These are phyloP conservation scores for Eira barbara DNA, from an alignment of 2,113 vertebrate species.

Conservation along the genomic window DNA sequence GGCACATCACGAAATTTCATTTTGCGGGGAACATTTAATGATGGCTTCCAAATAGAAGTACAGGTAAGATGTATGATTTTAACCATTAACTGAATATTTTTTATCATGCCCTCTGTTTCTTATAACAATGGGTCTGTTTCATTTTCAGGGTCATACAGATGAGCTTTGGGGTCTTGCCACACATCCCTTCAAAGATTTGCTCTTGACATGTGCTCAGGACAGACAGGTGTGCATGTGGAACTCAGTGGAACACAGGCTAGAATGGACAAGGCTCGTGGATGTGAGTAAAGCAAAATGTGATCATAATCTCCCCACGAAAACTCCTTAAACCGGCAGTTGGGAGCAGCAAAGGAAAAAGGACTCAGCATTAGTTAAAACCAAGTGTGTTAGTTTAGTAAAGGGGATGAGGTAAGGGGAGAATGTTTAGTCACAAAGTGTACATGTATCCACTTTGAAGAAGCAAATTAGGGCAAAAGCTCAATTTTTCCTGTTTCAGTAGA, in stretches of 20 bases:
- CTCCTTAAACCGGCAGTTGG: background rate
- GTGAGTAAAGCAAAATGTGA: slow-evolving; percentile 80
- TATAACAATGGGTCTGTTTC: slow-evolving; percentile 30
- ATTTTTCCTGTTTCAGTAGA: background rate
- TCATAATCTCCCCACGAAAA: background rate
- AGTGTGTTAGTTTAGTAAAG: background rate
- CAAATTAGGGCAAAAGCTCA: background rate
- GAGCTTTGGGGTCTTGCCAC: slow-evolving; percentile 97
- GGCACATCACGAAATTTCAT: slow-evolving; percentile 97
- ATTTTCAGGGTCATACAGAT: slow-evolving; percentile 95
- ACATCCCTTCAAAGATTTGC: slow-evolving; percentile 93
- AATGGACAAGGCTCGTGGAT: slow-evolving; percentile 95
- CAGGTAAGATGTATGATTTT: slow-evolving; percentile 85
- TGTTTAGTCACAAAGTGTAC: background rate
- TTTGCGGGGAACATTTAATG: slow-evolving; percentile 95
- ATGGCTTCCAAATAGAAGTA: slow-evolving; percentile 95
- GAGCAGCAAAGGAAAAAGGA: background rate
- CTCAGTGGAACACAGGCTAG: slow-evolving; percentile 90
- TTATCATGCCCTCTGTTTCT: background rate
- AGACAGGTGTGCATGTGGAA: slow-evolving; percentile 97
- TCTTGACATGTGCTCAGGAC: slow-evolving; percentile 97
- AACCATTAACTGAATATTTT: background rate
- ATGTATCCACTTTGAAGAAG: background rate
- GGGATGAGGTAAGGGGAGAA: background rate
- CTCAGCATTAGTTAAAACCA: background rate